A percentile compares a stretch with the other conserved stretches of the same genome.
phyloP scores from a whole-genome alignment of 2,113 vertebrate genomes.

The Typhlomys cinereus region DNA sequence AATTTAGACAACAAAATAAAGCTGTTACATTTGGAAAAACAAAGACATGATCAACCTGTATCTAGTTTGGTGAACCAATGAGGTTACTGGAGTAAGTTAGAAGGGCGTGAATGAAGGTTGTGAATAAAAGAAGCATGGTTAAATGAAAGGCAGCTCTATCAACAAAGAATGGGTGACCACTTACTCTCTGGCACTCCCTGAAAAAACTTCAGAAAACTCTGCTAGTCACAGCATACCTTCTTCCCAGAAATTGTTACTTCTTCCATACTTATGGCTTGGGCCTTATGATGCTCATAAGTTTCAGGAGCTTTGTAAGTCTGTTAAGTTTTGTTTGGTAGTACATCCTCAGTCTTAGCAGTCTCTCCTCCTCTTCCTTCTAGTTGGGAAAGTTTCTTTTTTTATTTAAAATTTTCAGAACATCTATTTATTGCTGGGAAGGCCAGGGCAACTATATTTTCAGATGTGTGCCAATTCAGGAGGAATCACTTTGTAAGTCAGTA shows the following conservation, averaged over 20 bases:
- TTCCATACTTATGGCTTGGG: neutral
- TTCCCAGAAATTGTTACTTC: neutral
- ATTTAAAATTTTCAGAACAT: neutral
- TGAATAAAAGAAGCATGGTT: no score
- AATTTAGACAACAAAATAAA: no score
- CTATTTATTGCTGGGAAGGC: neutral
- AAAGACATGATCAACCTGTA: neutral
- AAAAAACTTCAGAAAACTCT: neutral
- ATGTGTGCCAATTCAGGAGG: neutral
- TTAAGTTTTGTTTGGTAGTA: neutral
- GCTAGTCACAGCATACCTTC: neutral
- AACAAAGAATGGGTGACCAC: neutral
- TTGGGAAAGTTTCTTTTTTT: neutral
- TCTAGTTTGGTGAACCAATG: neutral
- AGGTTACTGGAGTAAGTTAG: neutral
- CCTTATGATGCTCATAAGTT: neutral
- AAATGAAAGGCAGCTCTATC: neutral
- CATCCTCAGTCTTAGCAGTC: no score
- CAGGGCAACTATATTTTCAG: neutral
- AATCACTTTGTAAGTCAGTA: accelerated
- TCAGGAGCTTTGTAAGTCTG: neutral
- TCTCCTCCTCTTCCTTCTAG: neutral
- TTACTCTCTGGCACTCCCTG: no score
- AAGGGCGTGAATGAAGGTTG: no score
- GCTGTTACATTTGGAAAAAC: no score